These are phyloP conservation scores for Accipiter virgatus DNA, from an alignment of 2,113 vertebrate species.

Conservation along the genomic window DNA sequence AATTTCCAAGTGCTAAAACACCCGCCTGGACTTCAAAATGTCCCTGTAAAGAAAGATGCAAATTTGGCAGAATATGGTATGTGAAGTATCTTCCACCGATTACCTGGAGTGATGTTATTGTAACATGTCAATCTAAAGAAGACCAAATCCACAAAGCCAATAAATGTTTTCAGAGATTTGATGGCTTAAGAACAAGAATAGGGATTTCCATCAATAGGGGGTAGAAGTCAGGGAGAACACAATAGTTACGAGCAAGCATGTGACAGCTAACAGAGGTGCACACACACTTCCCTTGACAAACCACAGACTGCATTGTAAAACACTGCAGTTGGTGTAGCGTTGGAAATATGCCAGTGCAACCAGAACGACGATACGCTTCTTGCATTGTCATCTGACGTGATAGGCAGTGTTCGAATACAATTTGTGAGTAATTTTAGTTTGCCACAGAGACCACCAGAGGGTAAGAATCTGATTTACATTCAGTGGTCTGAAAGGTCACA, in stretches of 20 bases:
- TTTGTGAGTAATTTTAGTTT: slow-evolving; percentile 12
- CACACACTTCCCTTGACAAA: neutral
- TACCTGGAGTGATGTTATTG: neutral
- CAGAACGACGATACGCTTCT: neutral
- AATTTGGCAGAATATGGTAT: neutral
- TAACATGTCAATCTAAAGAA: neutral
- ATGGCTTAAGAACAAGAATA: neutral
- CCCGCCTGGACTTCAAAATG: neutral
- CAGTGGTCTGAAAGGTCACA: neutral
- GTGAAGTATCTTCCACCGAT: neutral
- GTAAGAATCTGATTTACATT: slow-evolving; percentile 26
- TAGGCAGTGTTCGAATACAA: neutral
- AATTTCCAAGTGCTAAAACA: neutral
- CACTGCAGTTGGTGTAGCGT: neutral
- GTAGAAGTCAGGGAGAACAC: neutral
- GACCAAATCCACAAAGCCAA: neutral
- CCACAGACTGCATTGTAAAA: neutral
- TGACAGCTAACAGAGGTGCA: neutral
- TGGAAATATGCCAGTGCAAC: neutral
- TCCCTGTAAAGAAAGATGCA: neutral
- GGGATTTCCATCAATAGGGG: neutral
- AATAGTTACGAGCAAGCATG: neutral
- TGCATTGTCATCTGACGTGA: slow-evolving; percentile 11
- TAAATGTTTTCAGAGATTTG: neutral
- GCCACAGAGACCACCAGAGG: slow-evolving; percentile 6